phyloP scores from a whole-genome alignment of 2,797 vertebrate species.

The Lutjanus argentimaculatus region DNA sequence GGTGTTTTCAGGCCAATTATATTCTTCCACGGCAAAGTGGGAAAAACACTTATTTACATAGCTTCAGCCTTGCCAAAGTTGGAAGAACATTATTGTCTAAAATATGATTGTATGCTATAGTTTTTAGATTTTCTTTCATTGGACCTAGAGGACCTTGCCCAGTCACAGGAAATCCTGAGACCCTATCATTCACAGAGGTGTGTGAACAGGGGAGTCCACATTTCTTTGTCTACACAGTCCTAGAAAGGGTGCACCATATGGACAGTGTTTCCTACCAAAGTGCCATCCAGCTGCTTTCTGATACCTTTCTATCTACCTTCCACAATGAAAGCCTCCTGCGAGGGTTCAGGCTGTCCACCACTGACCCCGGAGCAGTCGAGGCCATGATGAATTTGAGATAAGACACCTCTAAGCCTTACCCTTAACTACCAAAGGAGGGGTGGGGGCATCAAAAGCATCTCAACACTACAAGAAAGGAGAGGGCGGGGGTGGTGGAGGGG shows the following conservation, averaged over 20 bases:
- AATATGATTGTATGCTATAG: background rate
- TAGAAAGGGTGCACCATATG: background rate
- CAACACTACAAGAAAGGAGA: conserved; percentile 26
- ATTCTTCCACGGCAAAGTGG: no score
- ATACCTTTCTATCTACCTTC: conserved; percentile 49
- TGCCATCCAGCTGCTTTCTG: conserved; percentile 37
- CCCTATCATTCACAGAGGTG: background rate
- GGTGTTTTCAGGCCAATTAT: background rate
- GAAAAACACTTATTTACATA: no score
- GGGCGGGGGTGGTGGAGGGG: background rate
- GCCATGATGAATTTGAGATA: conserved; percentile 78
- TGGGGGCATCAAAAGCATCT: conserved; percentile 65
- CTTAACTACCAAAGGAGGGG: conserved; percentile 65
- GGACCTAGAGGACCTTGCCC: background rate
- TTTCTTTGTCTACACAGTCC: background rate
- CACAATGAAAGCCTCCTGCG: conserved; percentile 65
- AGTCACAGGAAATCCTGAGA: background rate
- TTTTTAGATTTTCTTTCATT: background rate
- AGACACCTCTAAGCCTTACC: conserved; percentile 69
- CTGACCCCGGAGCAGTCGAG: conserved; percentile 71
- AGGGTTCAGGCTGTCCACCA: conserved; percentile 65
- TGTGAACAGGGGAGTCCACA: background rate
- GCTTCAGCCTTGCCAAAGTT: background rate
- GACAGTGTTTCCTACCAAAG: conserved; percentile 35
- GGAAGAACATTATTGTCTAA: background rate